Evolutionary conservation across 64 coral and sea anemone species (phyloP), one percentile per base, ranked within the genome.

Genomic region (Anthopleura sola): DNA sequence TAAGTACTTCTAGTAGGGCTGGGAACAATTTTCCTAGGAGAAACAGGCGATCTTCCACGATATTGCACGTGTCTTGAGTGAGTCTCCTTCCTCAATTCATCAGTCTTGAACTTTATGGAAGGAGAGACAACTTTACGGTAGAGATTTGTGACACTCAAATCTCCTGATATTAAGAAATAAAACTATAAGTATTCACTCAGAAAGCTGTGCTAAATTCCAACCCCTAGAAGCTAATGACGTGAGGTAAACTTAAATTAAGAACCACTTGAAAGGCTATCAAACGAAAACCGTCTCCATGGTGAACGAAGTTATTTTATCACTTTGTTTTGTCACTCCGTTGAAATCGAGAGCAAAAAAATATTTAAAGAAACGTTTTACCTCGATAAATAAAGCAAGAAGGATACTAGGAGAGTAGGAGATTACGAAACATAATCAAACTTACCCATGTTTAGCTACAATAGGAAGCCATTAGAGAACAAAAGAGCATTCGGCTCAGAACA

Each of bases 101-200:
- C 89, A 51, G 84, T 82, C 14, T 77, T 71, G 24, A 75, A 69
- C 68, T 91, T 91, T 0, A 91, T 39, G 47, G 89, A 91, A 24
- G 89, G 89, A 68, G 89, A 91, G 19, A 91, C 85, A 1, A 91
- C 85, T 62, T 78, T 86, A 60, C 47, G 82, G 56, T 86, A 91
- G 33, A 91, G 75, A 38, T 68, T 60, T 18, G 84, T 39, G 32
- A 91, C 75, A 39, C 54, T 55, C 11, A 80, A 34, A 56, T 91
- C 77, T 16, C 75, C 89, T 91, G 75, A 5, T 16, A 71, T 71
- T 34, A 14, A 71, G 14, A 71, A 71, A 71, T 15, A 36, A 71
- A 71, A 20, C 28, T 32, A 34, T 34, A 10, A 34, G 31, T 31
- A 31, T 71, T 16, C 28, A 9, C 12, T 28, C 11, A 34, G 23